Base-by-base conservation (phyloP, 2,888 invertebrate genomes). In the Lasiommata megera region DNA sequence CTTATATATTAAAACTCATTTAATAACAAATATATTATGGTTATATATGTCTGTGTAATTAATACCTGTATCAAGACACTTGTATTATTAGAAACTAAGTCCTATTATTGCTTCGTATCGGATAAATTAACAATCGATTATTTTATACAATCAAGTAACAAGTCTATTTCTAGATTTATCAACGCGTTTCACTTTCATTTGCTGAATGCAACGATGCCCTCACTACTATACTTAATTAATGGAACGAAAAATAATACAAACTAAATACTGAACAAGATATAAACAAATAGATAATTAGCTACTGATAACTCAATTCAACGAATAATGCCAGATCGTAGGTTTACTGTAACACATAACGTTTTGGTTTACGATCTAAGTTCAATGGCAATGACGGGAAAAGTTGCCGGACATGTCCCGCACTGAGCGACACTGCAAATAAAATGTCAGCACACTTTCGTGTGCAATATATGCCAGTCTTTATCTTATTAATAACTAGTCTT, bases 151-250 rank as follows among this genome's bases (percentile, higher is more conserved):
- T 66, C 69, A 60, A 63, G 53, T 65, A 65, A 67, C 67, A 65
- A 64, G 64, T 66, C 63, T 67, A 69, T 71, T 68, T 69, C 64
- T 63, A 65, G 65, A 65, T 68, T 71, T 67, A 67, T 66, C 61
- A 59, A 58, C 48, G 58, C 52, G 60, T 69, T 70, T 70, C 67
- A 70, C 71, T 71, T 68, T 71, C 68, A 65, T 64, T 66, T 36
- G 34, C 16, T 23, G 36, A 23, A 48, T n/a, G 56, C 54, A 52
- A 40, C 40, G 38, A 38, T 40, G 38, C 40, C 38, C 14, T 40
- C 29, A 28, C 14, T 29, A 14, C 23, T n/a, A n/a, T n/a, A 38
- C 37, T 51, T 47, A 44, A 47, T 34, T 40, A 40, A 12, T 38
- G n/a, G 38, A 28, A 40, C 23, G 37, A 48, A 36, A 48, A 48